phyloP scores from a whole-genome alignment of 2,797 vertebrate species.

The Myotis daubentonii region DNA sequence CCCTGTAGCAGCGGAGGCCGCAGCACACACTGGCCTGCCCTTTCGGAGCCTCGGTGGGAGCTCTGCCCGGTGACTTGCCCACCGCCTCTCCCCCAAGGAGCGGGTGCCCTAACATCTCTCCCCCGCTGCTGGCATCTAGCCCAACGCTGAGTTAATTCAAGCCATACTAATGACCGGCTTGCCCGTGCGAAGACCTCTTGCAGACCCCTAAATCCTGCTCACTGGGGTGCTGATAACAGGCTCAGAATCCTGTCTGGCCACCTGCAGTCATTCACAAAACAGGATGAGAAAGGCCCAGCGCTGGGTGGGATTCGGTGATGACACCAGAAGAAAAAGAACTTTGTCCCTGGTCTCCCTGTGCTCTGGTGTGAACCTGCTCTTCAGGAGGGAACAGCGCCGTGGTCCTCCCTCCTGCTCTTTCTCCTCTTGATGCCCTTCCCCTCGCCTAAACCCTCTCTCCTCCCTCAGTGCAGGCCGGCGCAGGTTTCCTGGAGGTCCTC shows the following conservation, averaged over 20 bases:
- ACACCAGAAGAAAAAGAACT: constrained; percentile 29
- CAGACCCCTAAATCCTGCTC: constrained; percentile 77
- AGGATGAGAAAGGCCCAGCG: not conserved
- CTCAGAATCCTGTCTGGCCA: constrained; percentile 61
- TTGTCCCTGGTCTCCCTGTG: not conserved
- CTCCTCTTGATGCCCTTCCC: constrained; percentile 61
- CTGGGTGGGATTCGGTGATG: constrained; percentile 14
- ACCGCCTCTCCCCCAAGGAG: not conserved
- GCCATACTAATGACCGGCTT: constrained; percentile 81
- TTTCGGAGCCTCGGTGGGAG: not conserved
- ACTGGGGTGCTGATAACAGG: constrained; percentile 66
- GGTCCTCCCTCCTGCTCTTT: not conserved
- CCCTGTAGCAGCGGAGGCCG: constrained; percentile 23
- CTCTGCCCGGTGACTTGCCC: not conserved
- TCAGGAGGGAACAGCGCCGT: not conserved
- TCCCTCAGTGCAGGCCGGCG: constrained; percentile 70
- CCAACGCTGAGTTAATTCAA: constrained; percentile 81
- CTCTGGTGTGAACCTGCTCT: not conserved
- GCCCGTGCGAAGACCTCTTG: constrained; percentile 77
- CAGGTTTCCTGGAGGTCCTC: constrained; percentile 76
- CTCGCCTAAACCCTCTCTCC: constrained; percentile 60
- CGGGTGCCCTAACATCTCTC: constrained; percentile 69
- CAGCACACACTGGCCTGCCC: constrained; percentile 28
- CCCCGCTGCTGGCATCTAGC: constrained; percentile 78
- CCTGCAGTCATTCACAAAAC: constrained; percentile 67